phyloP scores from a whole-genome alignment of 2,888 invertebrate genomes.

The Drosophila nr. perissopoda region DNA sequence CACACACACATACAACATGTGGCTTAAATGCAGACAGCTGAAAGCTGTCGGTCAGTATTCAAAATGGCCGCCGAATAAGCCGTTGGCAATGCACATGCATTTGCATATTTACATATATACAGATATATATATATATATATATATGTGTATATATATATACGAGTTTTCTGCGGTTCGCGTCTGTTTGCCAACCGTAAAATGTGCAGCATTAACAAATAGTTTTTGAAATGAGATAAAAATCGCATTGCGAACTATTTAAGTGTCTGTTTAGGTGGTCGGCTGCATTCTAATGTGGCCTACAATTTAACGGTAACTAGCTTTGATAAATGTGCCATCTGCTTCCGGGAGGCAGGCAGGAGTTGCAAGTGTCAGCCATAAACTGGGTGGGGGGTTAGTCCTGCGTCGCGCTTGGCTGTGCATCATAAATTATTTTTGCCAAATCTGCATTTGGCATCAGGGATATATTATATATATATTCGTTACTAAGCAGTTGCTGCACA shows the following conservation, averaged over 20 bases:
- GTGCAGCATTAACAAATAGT: slow-evolving; percentile 47
- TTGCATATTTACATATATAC: background rate
- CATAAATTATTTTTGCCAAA: slow-evolving; percentile 72
- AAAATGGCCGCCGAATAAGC: slow-evolving; percentile 38
- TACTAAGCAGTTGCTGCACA: slow-evolving; percentile 19
- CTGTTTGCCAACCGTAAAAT: slow-evolving; percentile 41
- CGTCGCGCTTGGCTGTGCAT: slow-evolving; percentile 54
- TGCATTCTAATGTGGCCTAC: slow-evolving; percentile 36
- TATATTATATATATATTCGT: slow-evolving; percentile 33
- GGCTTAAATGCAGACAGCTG: slow-evolving; percentile 44
- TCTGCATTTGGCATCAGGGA: slow-evolving; percentile 65
- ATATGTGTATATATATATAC: background rate
- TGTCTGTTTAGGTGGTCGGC: slow-evolving; percentile 13
- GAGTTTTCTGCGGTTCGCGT: slow-evolving; percentile 48
- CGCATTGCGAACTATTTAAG: slow-evolving; percentile 32
- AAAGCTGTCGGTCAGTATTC: slow-evolving; percentile 43
- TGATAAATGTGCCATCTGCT: slow-evolving; percentile 59
- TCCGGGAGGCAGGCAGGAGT: slow-evolving; percentile 12
- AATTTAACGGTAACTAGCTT: slow-evolving; percentile 71
- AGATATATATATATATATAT: slow-evolving; percentile 11
- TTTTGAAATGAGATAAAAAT: slow-evolving; percentile 62
- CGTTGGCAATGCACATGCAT: slow-evolving; percentile 12
- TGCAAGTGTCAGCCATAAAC: slow-evolving; percentile 10
- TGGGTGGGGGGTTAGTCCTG: slow-evolving; percentile 16
- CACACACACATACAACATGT: slow-evolving; percentile 3